These are phyloP conservation scores for Brachionus paranguensis DNA, from an alignment of 1,140 invertebrate genomes.

Conservation along the genomic window DNA sequence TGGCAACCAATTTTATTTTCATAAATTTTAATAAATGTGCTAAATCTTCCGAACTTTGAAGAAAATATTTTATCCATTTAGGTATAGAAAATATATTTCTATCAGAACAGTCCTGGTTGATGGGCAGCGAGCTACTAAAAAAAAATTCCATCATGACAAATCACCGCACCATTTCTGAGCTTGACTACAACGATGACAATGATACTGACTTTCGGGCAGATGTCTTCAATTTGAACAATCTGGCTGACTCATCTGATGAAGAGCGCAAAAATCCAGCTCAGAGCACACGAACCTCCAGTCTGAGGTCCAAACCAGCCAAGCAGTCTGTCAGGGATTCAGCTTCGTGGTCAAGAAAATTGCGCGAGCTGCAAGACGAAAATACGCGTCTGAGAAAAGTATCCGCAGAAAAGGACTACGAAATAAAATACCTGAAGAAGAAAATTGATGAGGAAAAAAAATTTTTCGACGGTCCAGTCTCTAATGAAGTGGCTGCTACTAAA, in stretches of 20 bases:
- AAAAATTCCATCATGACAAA: background rate
- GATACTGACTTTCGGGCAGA: background rate
- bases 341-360: background rate
- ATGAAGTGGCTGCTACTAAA: conserved; percentile 51
- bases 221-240: background rate
- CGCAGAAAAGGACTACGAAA: conserved; percentile 55
- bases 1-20: background rate
- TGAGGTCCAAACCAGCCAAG: background rate
- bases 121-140: background rate
- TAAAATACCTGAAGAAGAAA: conserved; percentile 52
- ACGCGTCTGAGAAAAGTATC: conserved; percentile 52
- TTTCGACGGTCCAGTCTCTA: conserved; percentile 39
- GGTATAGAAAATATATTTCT: background rate
- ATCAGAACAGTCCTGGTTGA: background rate
- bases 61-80: background rate
- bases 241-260: background rate
- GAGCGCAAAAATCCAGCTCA: background rate
- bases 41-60: background rate
- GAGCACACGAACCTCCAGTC: background rate
- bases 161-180: background rate
- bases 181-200: background rate
- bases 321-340: background rate
- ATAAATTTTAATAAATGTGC: background rate
- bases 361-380: conserved; percentile 55
- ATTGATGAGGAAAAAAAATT: conserved; percentile 46